Evolutionary conservation across 2,113 vertebrate species (phyloP).

Genomic region (Dolichotis patagonum): DNA sequence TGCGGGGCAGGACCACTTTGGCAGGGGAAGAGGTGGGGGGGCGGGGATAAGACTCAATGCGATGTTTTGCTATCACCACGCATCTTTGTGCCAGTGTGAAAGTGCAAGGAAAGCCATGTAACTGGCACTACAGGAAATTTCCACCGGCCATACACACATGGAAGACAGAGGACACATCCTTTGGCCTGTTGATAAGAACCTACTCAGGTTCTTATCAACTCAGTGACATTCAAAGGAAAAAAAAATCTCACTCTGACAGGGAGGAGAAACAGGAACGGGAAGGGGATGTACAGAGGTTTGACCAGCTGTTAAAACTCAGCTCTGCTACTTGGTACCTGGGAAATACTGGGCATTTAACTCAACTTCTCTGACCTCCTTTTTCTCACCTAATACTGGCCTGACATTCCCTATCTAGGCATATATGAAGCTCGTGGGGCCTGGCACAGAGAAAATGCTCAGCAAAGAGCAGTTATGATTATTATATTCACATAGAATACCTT

Average conservation of each 20-base stretch:
- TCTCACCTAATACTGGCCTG: background rate
- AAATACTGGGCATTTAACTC: background rate
- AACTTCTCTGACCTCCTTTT: background rate
- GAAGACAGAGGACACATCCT: background rate
- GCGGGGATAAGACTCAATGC: fast-evolving
- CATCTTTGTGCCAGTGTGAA: background rate
- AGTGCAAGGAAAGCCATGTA: background rate
- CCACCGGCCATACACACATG: background rate
- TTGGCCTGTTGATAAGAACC: conserved; percentile 23
- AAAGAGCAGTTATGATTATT: background rate
- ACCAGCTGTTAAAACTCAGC: background rate
- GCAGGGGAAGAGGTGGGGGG: fast-evolving
- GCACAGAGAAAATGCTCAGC: background rate
- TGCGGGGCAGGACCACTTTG: background rate
- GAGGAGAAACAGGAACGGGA: background rate
- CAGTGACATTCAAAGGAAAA: background rate
- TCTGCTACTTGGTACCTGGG: background rate
- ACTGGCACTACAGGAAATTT: background rate
- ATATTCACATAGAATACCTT: background rate
- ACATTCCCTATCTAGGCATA: background rate
- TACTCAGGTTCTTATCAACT: background rate
- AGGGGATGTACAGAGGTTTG: background rate
- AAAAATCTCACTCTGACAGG: background rate
- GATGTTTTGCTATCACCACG: background rate
- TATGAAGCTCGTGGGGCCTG: background rate